Base-by-base conservation (phyloP, 2,113 vertebrate species). In the Nannobrachium achirus region DNA sequence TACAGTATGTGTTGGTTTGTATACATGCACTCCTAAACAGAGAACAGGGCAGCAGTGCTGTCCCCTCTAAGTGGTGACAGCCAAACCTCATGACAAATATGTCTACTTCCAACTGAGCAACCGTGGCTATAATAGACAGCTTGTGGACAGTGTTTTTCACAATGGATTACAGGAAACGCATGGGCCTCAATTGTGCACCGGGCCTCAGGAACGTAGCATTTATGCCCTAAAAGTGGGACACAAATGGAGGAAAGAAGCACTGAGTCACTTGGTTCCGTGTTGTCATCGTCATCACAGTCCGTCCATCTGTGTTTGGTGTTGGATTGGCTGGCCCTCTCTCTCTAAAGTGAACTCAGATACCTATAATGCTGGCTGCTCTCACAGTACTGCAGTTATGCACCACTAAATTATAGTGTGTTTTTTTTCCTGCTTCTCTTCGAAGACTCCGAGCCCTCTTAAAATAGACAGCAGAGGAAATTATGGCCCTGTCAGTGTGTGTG, bases 361-460 rank as follows among this genome's bases (percentile, higher is more conserved):
- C 60, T 77, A 64, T 62, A 80, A 77, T 13, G 40, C 63, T 58
- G 69, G 50, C 52, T 67, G 13, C 63, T 63, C 69, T 25, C 20
- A 25, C 62, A 58, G 63, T 78, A 57, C 51, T 77, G 7, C 76
- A 66, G 68, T 82, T 82, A 71, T 61, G 64, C 39, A 48, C 79
- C 18, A 1, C 80, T 63, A 87, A 91, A 88, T 89, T 89, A 90
- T 70, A 89, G 84, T 63, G 65, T 81, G 82, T 59, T 33, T 81
- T 51, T 71, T 56, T 56, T 6, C 4, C 14, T n/a, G n/a, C 45
- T 70, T 68, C 63, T 63, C 52, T 57, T 69, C 10, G 46, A 69
- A 67, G 58, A 53, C 71, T 82, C 49, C 8, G 16, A 76, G 52
- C 60, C 52, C 39, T 84, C 87, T 63, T 73, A 82, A 90, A 90